phyloP scores from a whole-genome alignment of 1,140 invertebrate genomes.

The Drosophila simulans region DNA sequence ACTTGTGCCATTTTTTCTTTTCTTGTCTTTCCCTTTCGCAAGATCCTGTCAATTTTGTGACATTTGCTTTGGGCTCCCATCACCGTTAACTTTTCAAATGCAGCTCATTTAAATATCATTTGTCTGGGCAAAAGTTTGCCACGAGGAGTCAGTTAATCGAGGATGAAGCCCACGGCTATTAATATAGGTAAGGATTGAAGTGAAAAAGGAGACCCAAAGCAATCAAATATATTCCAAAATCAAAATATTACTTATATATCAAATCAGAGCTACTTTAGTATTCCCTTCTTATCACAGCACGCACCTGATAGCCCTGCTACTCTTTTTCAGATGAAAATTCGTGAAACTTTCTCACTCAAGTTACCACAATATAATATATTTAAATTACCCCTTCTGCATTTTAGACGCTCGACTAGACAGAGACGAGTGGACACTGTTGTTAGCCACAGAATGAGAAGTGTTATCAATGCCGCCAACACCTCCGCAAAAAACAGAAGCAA shows the following conservation, averaged over 20 bases:
- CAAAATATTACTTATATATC: neutral
- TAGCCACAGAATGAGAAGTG: conserved; percentile 19
- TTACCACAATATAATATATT: conserved; percentile 31
- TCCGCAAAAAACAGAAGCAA: conserved; percentile 22
- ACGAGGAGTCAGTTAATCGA: conserved; percentile 31
- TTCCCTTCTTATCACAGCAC: no score
- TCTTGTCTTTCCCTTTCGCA: neutral
- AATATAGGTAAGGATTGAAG: conserved; percentile 2
- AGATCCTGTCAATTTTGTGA: conserved; percentile 69
- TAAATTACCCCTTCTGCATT: conserved; percentile 36
- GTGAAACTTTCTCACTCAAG: neutral
- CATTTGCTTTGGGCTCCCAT: conserved; percentile 48
- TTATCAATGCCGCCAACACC: conserved; percentile 39
- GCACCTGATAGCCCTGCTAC: neutral
- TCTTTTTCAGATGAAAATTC: neutral
- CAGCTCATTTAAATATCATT: conserved; percentile 81
- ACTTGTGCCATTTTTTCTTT: conserved; percentile 57
- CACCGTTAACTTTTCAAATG: conserved; percentile 69
- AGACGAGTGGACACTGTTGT: conserved; percentile 7
- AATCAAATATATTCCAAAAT: neutral
- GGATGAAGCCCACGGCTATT: conserved; percentile 14
- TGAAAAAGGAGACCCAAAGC: neutral
- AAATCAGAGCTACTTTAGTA: neutral
- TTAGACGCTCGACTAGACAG: conserved; percentile 16
- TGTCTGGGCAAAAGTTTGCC: conserved; percentile 55